phyloP scores from a whole-genome alignment of 2,888 invertebrate species.

The Belgica antarctica region DNA sequence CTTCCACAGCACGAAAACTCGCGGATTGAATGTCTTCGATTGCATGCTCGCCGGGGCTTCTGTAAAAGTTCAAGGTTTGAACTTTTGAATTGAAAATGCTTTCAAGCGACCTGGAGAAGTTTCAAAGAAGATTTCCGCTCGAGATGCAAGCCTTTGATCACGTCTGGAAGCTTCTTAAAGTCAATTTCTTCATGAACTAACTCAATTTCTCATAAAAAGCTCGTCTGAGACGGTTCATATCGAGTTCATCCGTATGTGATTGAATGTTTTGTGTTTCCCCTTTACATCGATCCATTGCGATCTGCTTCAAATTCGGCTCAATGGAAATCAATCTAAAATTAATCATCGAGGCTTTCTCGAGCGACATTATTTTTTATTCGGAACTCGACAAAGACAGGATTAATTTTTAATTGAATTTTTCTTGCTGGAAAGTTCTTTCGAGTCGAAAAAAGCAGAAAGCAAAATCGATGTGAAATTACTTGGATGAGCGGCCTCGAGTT shows the following conservation, averaged over 20 bases:
- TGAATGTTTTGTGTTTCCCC: not conserved
- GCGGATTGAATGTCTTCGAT: no score
- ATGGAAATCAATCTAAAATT: conserved; percentile 14
- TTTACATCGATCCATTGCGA: conserved; percentile 5
- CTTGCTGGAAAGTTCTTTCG: not conserved
- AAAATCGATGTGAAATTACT: not conserved
- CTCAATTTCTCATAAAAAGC: not conserved
- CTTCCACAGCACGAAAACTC: no score
- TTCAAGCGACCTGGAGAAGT: no score
- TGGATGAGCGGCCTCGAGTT: conserved; percentile 8
- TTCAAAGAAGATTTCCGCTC: no score
- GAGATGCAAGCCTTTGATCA: no score
- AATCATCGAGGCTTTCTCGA: not conserved
- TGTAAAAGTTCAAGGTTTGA: not conserved
- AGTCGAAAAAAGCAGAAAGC: not conserved
- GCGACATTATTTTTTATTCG: not conserved
- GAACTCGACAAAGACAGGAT: not conserved
- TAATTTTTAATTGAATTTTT: conserved; percentile 10
- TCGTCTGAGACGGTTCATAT: not conserved
- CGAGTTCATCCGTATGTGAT: no score
- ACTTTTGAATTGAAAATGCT: not conserved
- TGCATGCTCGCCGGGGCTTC: no score
- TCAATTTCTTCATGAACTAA: no score
- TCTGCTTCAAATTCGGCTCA: not conserved
- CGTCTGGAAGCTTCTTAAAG: no score